Conservation (phyloP, 2,113 vertebrate species). For the Gracilinanus agilis region DNA sequence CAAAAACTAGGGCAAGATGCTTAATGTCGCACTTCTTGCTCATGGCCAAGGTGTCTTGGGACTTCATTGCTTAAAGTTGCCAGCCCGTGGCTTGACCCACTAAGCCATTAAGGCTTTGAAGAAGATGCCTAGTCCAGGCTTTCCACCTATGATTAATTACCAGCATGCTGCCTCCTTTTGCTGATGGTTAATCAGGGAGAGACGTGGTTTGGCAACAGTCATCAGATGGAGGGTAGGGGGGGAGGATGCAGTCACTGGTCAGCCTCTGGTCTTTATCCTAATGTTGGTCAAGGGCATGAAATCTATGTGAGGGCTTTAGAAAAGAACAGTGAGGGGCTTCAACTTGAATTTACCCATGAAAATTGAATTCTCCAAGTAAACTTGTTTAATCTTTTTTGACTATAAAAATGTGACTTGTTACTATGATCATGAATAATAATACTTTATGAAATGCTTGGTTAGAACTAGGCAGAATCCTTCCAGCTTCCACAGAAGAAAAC, state of each 20-base stretch:
- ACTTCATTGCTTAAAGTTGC: not conserved
- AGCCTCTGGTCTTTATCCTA: not conserved
- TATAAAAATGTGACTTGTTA: not conserved
- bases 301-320: not conserved
- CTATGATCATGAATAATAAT: not conserved
- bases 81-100: not conserved
- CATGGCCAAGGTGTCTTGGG: not conserved
- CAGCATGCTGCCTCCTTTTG: not conserved
- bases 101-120: not conserved
- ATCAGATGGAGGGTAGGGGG: not conserved
- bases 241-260: not conserved
- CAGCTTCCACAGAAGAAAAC: slow-evolving; percentile 1
- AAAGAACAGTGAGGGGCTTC: not conserved
- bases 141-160: not conserved
- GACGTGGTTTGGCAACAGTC: fast-evolving
- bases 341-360: not conserved
- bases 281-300: not conserved
- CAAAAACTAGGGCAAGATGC: not conserved
- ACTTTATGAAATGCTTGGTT: not conserved
- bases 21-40: not conserved
- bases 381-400: not conserved
- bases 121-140: not conserved
- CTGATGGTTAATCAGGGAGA: not conserved
- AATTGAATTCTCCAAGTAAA: not conserved
- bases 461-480: slow-evolving; percentile 3